Base-by-base conservation (phyloP, 37 sponge, comb jelly and placozoan species). In the Aplysina aerophoba region DNA sequence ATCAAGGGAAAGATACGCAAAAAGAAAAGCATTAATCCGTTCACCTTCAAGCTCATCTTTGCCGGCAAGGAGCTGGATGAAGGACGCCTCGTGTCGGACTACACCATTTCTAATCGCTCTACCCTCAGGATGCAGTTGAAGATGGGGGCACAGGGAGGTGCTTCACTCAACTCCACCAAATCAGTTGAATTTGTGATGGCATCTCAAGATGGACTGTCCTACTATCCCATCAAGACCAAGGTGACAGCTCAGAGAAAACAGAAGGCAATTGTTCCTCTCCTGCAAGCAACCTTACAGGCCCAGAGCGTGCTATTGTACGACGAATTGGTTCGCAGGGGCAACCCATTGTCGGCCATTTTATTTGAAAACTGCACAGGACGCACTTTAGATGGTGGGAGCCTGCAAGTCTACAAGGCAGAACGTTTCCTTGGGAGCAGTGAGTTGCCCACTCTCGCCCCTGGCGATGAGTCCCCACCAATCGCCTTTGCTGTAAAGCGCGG, bases 171-270 rank as follows among this genome's bases (percentile, higher is more conserved):
- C 6, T 2, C 33, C 21, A 40, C 21, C 54, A 22, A 19, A 36
- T 14, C 20, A 36, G 78, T 40, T 41, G 78, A 86, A 55, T 93
- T 90, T 88, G 91, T 93, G 28, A 92, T 96, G 93, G 86, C 93
- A 21, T 87, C 91, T 15, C 88, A 91, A 74, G 89, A 93, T 74
- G 89, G 91, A 65, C 90, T 96, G 35, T 96, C 97, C 22, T 96
- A 80, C 85, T 96, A 96, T 35, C 94, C 82, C 28, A 96, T 96
- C 56, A 60, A 63, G n/a, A 84, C 84, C 33, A 61, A 59, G 19
- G 96, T 96, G 28, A 96, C 91, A 12, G 96, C 93, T n/a, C 87
- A 96, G 81, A 69, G 96, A 27, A 96, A 96, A 83, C 96, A 96
- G 80, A 91, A 93, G 55, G 96, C 96, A 61, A 89, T 96, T 40